Evolutionary conservation across 2,113 vertebrate genomes (phyloP), one percentile per base, ranked within the genome.

Genomic region (Phaethon lepturus): DNA sequence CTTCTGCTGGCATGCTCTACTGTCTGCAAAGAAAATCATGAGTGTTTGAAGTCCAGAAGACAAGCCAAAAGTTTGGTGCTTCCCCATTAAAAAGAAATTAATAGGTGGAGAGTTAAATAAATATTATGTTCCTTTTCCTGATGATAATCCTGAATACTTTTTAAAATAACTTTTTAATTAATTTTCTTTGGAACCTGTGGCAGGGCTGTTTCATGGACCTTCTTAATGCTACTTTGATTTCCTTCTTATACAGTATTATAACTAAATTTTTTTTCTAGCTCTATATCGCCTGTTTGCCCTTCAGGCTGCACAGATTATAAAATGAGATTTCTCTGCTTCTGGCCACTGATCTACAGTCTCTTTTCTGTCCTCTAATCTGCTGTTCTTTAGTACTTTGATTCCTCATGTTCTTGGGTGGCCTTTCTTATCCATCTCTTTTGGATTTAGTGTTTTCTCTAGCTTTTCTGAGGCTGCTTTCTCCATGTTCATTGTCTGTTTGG

Each of bases 401-500:
- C 83, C 83, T 92, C 80, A 44, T 95, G 78, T 95, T 80, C 97
- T 97, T 96, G 95, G 96, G 96, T 96, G 96, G 96, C 86, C 91
- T 97, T 97, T 97, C 95, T 98, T 97, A 95, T 95, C 76, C 79
- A 73, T 75, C 83, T 95, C 93, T 93, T 94, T 95, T 77, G 91
- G 96, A 73, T 96, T 96, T 96, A 92, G 87, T 96, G 78, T 93
- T 97, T 95, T 94, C 95, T 95, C 86, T 93, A 80, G 88, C 74
- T 93, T 96, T 96, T 94, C 73, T 0, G 7, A 90, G 74, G 91
- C 96, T 68, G 94, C 93, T 95, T 96, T 94, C 94, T 95, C 93
- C 83, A 78, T 93, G 96, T 89, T 96, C 97, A 98, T 97, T 98
- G 97, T 98, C 97, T 96, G 90, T 94, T 97, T 97, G 88, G 95